A percentile compares a stretch with the other conserved stretches of the same genome.
Conservation (phyloP, 2,888 invertebrate genomes). For the Eilema depressum region DNA sequence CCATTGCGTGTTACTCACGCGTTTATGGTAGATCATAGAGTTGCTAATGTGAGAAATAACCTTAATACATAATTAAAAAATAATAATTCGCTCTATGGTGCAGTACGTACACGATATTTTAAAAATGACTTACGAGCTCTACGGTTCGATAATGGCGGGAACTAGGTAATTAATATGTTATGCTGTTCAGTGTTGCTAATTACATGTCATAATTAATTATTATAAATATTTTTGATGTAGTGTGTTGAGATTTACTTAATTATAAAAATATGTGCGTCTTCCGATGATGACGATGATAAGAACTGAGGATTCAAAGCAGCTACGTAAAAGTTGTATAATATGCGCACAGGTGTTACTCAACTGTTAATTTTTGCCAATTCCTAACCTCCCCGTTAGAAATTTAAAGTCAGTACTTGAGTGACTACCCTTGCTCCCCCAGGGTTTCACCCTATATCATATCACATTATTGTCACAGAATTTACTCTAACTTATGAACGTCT, state of each 20-base stretch:
- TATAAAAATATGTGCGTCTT: not conserved
- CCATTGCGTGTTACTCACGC: conserved; percentile 60
- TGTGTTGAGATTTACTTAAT: conserved; percentile 1
- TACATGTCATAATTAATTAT: not conserved
- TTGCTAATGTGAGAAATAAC: conserved; percentile 62
- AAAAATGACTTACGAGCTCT: not conserved
- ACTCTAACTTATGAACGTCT: no score
- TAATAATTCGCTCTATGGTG: conserved; percentile 11
- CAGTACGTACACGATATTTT: not conserved
- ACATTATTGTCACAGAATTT: not conserved
- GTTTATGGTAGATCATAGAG: conserved; percentile 50
- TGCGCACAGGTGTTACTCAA: no score
- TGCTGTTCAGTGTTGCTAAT: not conserved
- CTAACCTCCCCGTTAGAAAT: no score
- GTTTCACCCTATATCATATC: not conserved
- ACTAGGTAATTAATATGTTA: not conserved
- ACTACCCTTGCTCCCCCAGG: not conserved
- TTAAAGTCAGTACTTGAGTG: no score
- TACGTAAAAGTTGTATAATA: no score
- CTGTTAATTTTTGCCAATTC: no score
- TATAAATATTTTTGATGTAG: not conserved
- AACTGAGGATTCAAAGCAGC: no score
- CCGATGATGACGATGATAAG: not conserved
- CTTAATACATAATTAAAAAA: conserved; percentile 53
- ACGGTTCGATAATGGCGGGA: not conserved